Conservation (phyloP, 2,888 invertebrate species). For the Sminthurinus aureus region DNA sequence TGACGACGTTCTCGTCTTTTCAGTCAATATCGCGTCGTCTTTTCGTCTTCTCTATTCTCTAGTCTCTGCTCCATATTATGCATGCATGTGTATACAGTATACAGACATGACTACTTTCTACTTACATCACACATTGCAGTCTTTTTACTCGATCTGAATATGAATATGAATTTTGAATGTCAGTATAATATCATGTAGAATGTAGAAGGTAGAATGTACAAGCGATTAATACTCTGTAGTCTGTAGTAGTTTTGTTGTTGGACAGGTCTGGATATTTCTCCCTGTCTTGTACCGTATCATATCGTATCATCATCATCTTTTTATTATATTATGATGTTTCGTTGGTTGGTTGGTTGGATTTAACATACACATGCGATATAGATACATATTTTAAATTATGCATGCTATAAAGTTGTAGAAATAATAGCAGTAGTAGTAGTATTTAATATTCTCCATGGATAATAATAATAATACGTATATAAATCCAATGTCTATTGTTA, state of each 20-base stretch:
- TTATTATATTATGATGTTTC: no score
- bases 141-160: background rate
- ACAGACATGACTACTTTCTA: background rate
- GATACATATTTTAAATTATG: background rate
- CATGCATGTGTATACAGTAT: background rate
- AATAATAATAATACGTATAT: background rate
- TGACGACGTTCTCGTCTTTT: slow-evolving; percentile 16
- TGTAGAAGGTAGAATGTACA: background rate
- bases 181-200: no score
- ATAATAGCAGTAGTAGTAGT: no score
- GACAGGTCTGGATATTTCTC: background rate
- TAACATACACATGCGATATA: background rate
- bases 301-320: no score
- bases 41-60: background rate
- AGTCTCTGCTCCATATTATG: background rate
- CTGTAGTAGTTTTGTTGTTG: slow-evolving; percentile 16
- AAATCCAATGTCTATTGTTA: no score
- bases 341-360: background rate
- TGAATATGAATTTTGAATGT: background rate
- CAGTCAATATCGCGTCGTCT: background rate
- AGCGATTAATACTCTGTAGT: background rate
- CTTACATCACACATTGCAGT: background rate
- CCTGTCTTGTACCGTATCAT: background rate
- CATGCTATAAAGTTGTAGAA: background rate
- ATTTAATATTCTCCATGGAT: background rate